Percentiles rank a stretch among this genome's conserved stretches.
Conservation (phyloP, 1,140 invertebrate species). For the Lysiphlebus fabarum region DNA sequence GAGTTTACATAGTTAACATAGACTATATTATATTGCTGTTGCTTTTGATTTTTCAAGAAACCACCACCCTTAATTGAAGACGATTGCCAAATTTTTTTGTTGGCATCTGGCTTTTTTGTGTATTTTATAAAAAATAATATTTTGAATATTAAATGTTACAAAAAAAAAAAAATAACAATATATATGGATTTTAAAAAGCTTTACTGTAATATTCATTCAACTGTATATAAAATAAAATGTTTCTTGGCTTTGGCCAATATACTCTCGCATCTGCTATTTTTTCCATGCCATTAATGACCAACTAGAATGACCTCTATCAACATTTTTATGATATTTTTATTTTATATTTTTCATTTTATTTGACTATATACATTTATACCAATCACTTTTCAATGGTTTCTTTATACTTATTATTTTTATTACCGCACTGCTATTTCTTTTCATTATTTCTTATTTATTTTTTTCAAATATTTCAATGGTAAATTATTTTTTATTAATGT, state of each 20-base stretch:
- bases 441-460: neutral
- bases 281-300: constrained; percentile 49
- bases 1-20: constrained; percentile 22
- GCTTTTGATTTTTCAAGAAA: too few relatives aligned
- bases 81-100: too few relatives aligned
- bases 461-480: neutral
- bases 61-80: constrained; percentile 9
- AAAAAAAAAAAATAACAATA: too few relatives aligned
- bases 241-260: constrained; percentile 24
- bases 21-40: neutral
- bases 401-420: constrained; percentile 15
- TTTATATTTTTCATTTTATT: constrained; percentile 20
- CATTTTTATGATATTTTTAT: constrained; percentile 41
- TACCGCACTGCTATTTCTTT: constrained; percentile 4
- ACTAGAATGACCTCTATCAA: constrained; percentile 46
- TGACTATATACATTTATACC: neutral
- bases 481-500: constrained; percentile 4
- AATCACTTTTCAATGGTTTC: constrained; percentile 18
- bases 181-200: too few relatives aligned
- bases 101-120: too few relatives aligned
- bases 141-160: too few relatives aligned
- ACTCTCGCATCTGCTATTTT: constrained; percentile 36
- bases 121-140: too few relatives aligned
- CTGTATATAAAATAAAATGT: constrained; percentile 38
- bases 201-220: too few relatives aligned